Conservation (phyloP, 2,888 invertebrate genomes). For the Drosophila pseudotakahashii region DNA sequence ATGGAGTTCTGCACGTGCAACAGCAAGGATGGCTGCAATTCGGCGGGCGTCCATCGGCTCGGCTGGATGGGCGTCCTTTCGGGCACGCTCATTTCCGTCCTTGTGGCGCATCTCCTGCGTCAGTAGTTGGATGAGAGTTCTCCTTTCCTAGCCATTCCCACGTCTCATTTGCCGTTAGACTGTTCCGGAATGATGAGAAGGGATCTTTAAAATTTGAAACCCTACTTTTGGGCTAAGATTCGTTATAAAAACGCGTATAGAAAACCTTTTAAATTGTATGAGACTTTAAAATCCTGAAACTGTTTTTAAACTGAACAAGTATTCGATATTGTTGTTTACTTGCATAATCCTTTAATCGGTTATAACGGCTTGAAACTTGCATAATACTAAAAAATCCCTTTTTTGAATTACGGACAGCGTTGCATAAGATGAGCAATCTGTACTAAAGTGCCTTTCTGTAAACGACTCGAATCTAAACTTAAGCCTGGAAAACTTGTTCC, state of each 20-base stretch:
- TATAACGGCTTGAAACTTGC: no score
- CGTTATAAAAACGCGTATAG: neutral
- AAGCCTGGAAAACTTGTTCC: conserved; percentile 46
- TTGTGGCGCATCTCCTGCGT: conserved; percentile 54
- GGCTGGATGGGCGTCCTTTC: conserved; percentile 42
- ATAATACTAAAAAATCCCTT: neutral
- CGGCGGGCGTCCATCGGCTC: conserved; percentile 85
- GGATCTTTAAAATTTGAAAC: neutral
- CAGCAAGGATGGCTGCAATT: conserved; percentile 96
- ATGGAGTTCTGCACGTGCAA: conserved; percentile 97
- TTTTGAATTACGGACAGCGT: conserved; percentile 1
- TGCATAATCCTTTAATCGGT: no score
- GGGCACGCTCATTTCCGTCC: conserved; percentile 52
- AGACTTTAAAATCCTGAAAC: no score
- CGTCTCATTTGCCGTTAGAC: neutral
- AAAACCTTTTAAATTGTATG: no score
- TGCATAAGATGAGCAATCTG: conserved; percentile 4
- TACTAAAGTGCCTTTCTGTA: conserved; percentile 58
- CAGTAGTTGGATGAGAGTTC: conserved; percentile 38
- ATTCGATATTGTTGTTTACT: no score
- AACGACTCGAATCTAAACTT: conserved; percentile 48
- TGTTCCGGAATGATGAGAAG: neutral
- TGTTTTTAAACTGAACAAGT: no score
- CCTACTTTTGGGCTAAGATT: neutral
- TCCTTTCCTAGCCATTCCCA: conserved; percentile 24